Evolutionary conservation across 2,113 vertebrate species (phyloP).

Genomic region (Brevimyrus niger): DNA sequence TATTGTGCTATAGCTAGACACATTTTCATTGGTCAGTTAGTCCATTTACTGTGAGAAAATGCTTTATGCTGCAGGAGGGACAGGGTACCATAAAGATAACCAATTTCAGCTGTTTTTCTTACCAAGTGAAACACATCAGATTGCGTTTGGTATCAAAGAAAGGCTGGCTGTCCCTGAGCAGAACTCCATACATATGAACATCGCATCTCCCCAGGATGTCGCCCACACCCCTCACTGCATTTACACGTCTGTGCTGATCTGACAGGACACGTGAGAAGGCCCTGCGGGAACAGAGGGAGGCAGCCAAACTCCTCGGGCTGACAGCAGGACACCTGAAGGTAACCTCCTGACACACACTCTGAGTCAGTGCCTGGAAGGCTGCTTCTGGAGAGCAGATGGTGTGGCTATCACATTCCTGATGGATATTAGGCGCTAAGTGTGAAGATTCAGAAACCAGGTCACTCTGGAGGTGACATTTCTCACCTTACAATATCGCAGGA

Average conservation of each 20-base stretch:
- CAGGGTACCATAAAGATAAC: background rate
- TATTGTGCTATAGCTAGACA: background rate
- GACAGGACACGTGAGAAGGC: background rate
- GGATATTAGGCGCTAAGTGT: background rate
- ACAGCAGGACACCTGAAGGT: background rate
- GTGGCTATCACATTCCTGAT: background rate
- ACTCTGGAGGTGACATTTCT: background rate
- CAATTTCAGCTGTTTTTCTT: background rate
- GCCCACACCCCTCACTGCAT: background rate
- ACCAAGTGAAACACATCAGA: background rate
- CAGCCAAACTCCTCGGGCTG: background rate
- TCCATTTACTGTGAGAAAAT: background rate
- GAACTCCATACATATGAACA: background rate
- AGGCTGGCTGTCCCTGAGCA: background rate
- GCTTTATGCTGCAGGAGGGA: background rate
- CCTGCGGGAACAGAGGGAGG: background rate
- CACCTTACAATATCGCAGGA: background rate
- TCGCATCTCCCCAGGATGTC: background rate
- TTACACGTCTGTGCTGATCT: background rate
- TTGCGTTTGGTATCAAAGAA: background rate
- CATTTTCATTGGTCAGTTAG: background rate
- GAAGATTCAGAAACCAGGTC: background rate
- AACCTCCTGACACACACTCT: background rate
- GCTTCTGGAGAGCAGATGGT: background rate
- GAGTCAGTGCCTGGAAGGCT: background rate